Percentiles rank a stretch among this genome's conserved stretches.
Evolutionary conservation across 2,888 invertebrate species (phyloP).

Genomic region (Loripinus fragilis): DNA sequence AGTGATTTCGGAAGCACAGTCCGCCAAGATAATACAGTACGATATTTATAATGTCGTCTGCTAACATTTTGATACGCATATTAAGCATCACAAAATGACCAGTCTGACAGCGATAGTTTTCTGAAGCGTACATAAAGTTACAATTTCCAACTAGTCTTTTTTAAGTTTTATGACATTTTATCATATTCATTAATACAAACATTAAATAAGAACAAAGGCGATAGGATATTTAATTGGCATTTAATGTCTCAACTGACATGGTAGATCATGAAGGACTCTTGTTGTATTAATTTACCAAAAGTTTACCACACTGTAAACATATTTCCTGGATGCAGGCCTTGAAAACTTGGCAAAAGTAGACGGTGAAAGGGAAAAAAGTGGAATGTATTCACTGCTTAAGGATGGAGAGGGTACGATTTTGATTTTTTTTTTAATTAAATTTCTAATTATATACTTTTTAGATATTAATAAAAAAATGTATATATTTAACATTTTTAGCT

Average conservation of each 20-base stretch:
- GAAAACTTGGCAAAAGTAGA: neutral
- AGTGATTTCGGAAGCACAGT: too few relatives aligned
- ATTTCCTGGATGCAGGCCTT: constrained; percentile 9
- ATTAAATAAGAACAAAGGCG: constrained; percentile 11
- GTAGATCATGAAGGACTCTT: neutral
- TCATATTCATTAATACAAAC: neutral
- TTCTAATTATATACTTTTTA: neutral
- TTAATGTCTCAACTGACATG: neutral
- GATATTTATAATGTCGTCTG: too few relatives aligned
- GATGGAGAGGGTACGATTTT: neutral
- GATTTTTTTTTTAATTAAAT: neutral
- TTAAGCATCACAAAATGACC: too few relatives aligned
- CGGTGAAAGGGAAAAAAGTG: neutral
- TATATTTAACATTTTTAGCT: too few relatives aligned
- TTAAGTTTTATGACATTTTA: constrained; percentile 1
- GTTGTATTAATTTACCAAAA: neutral
- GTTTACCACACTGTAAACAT: constrained; percentile 2
- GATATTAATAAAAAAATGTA: too few relatives aligned
- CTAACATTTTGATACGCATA: too few relatives aligned
- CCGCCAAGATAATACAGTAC: too few relatives aligned
- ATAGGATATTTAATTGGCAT: neutral
- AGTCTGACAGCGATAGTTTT: too few relatives aligned
- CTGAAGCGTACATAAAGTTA: too few relatives aligned
- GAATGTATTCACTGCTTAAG: constrained; percentile 7
- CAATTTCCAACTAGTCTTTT: neutral